phyloP scores from a whole-genome alignment of 2,888 invertebrate species.

The Phlogophora meticulosa region DNA sequence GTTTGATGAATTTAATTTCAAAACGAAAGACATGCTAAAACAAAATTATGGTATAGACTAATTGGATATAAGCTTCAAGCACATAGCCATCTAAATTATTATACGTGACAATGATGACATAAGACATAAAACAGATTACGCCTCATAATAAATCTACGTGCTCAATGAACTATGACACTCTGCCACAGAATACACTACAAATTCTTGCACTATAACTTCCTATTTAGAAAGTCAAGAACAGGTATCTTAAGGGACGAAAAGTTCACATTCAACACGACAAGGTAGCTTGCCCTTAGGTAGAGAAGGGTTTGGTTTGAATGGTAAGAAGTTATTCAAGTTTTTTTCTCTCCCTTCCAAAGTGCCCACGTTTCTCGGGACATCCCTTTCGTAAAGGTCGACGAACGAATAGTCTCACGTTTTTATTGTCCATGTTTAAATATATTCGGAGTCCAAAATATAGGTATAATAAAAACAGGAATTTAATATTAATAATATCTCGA shows the following conservation, averaged over 20 bases:
- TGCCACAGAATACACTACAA: constrained; percentile 14
- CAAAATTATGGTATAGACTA: neutral
- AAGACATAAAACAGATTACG: constrained; percentile 11
- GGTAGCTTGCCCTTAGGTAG: constrained; percentile 42
- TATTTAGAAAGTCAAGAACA: constrained; percentile 40
- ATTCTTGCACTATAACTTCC: constrained; percentile 20
- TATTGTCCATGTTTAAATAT: constrained; percentile 41
- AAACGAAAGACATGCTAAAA: neutral
- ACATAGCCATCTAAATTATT: neutral
- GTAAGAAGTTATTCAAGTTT: constrained; percentile 41
- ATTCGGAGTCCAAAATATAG: constrained; percentile 15
- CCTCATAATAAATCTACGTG: constrained; percentile 30
- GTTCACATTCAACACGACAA: constrained; percentile 44
- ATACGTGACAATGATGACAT: constrained; percentile 30
- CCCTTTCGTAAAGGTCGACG: constrained; percentile 42
- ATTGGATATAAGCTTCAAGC: neutral
- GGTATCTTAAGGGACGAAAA: constrained; percentile 38
- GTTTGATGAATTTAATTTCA: neutral
- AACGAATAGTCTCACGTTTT: constrained; percentile 47
- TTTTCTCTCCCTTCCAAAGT: constrained; percentile 28
- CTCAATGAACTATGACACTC: constrained; percentile 18
- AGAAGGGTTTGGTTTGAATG: constrained; percentile 63
- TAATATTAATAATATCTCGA: constrained; percentile 28
- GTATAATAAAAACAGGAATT: constrained; percentile 39
- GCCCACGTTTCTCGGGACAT: constrained; percentile 33